Percentiles rank a stretch among this genome's conserved stretches.
phyloP scores from a whole-genome alignment of 2,888 invertebrate genomes.

The Lacanobia oleracea region DNA sequence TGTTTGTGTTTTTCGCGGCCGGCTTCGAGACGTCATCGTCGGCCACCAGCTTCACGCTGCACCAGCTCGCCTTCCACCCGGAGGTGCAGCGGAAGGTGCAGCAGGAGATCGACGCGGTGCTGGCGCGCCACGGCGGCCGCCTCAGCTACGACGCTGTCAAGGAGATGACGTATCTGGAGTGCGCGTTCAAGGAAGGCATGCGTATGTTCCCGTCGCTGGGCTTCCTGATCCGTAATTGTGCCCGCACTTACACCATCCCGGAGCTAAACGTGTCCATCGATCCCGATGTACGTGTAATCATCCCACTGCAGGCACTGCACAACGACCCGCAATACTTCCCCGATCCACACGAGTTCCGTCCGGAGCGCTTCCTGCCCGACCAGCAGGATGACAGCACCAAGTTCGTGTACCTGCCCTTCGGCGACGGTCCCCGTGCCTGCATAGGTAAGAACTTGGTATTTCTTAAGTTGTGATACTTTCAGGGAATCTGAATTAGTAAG shows the following conservation, averaged over 20 bases:
- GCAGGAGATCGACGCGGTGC: slow-evolving; percentile 73
- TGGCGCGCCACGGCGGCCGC: slow-evolving; percentile 70
- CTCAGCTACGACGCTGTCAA: slow-evolving; percentile 77
- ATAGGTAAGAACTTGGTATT: slow-evolving; percentile 74
- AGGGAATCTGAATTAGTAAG: too few relatives aligned
- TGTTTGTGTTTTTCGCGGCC: slow-evolving; percentile 80
- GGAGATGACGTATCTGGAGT: slow-evolving; percentile 78
- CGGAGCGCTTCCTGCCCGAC: slow-evolving; percentile 77
- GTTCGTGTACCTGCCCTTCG: slow-evolving; percentile 80
- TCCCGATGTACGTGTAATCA: slow-evolving; percentile 72
- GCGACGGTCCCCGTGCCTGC: slow-evolving; percentile 81
- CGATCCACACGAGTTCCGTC: slow-evolving; percentile 75
- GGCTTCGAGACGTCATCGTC: slow-evolving; percentile 82
- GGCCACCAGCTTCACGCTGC: slow-evolving; percentile 78
- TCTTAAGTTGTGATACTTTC: not conserved
- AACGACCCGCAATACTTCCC: slow-evolving; percentile 79
- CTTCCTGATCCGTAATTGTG: slow-evolving; percentile 73
- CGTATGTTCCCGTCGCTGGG: slow-evolving; percentile 81
- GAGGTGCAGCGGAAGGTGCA: slow-evolving; percentile 76
- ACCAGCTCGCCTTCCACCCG: slow-evolving; percentile 77
- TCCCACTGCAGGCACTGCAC: slow-evolving; percentile 71
- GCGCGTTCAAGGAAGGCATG: slow-evolving; percentile 78
- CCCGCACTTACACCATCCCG: slow-evolving; percentile 73
- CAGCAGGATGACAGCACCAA: slow-evolving; percentile 69
- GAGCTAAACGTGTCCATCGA: slow-evolving; percentile 76